These are phyloP conservation scores for Silurus aristotelis DNA, from an alignment of 2,797 vertebrate genomes.

Conservation along the genomic window DNA sequence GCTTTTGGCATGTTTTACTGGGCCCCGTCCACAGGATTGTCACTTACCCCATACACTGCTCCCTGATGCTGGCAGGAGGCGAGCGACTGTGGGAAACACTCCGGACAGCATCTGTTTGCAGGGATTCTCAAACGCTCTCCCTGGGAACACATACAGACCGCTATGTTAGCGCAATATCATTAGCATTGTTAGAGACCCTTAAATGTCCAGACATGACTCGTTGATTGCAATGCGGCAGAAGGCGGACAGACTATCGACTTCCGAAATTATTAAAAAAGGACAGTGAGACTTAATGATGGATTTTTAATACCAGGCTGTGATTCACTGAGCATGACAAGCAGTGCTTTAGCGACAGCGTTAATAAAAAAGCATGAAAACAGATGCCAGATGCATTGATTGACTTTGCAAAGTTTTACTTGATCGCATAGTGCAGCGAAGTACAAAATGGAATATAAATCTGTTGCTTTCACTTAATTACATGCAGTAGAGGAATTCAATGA, in stretches of 20 bases:
- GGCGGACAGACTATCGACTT: not conserved
- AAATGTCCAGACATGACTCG: not conserved
- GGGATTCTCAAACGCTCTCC: constrained; percentile 84
- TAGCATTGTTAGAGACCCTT: not conserved
- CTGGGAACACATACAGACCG: constrained; percentile 65
- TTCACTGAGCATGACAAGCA: constrained; percentile 46
- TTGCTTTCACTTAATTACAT: constrained; percentile 15
- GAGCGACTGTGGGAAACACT: constrained; percentile 72
- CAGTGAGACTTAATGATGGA: constrained; percentile 41
- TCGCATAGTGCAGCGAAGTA: constrained; percentile 30
- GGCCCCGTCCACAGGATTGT: constrained; percentile 31
- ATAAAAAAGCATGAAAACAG: constrained; percentile 51
- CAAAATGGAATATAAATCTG: constrained; percentile 17
- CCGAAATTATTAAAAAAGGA: constrained; percentile 28
- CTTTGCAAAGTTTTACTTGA: constrained; percentile 50
- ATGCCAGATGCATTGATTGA: constrained; percentile 61
- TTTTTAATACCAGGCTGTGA: constrained; percentile 37
- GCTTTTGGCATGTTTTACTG: constrained; percentile 25
- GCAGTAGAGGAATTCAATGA: constrained; percentile 2
- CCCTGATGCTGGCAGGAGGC: constrained; percentile 82
- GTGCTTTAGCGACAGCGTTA: constrained; percentile 45
- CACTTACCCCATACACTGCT: constrained; percentile 78
- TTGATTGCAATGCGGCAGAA: constrained; percentile 8
- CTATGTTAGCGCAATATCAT: constrained; percentile 19
- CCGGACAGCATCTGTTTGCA: constrained; percentile 86